Evolutionary conservation across 2,888 invertebrate genomes (phyloP), one percentile per base, ranked within the genome.

Genomic region (Sphecodes monilicornis): DNA sequence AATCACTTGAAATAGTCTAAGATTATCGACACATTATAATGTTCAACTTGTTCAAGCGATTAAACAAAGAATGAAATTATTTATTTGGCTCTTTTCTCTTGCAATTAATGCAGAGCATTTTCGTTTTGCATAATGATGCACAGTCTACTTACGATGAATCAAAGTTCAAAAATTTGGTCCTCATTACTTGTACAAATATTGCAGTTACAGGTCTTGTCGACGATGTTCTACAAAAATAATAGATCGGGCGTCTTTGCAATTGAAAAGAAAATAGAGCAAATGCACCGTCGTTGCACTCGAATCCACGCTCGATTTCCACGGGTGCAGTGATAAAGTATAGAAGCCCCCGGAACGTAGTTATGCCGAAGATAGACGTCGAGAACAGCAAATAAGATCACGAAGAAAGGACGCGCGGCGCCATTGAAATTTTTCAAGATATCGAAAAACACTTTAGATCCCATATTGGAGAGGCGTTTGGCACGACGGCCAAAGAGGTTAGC

Each of bases 401-500:
- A 77, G 85, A 82, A 82, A 76, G 82, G 46, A 69, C 82, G 76
- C 74, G 26, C 36, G 72, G 84, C 57, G 46, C 82, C 78, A 70
- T 72, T 81, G 87, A 90, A 91, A 92, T 90, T 92, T 91, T 90
- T 90, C 89, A 88, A 90, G 92, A 91, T 92, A 92, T 92, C 90
- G 92, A 91, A 92, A 92, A 91, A 89, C 91, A 91, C 91, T 92
- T 92, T 92, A 86, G 89, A 90, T 92, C 85, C 84, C 88, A 90
- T 90, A 91, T 92, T 90, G 89, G 88, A 88, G 84, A 87, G 85
- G 84, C 82, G 87, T 78, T 82, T 78, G 86, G 81, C 74, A 74
- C 57, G 79, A 76, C 64, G 79, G 85, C 74, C 84, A 78, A 82
- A 75, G 82, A 76, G 86, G 86, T 86, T 85, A 84, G 81, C 88